A percentile compares a stretch with the other conserved stretches of the same genome.
Evolutionary conservation across 2,797 vertebrate genomes (phyloP).

Genomic region (Buphagus erythrorhynchus): DNA sequence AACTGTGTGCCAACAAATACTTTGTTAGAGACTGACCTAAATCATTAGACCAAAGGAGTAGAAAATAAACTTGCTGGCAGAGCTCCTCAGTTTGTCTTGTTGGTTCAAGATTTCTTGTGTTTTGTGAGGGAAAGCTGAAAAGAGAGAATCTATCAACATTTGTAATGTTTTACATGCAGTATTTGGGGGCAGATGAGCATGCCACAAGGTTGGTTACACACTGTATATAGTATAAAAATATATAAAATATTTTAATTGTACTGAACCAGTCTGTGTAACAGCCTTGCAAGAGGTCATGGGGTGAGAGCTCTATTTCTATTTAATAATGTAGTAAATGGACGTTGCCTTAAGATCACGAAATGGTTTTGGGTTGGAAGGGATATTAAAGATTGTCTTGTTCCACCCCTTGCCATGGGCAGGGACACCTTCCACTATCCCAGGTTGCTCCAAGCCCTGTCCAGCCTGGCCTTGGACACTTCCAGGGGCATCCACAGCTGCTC

Average conservation of each 20-base stretch:
- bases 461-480: background rate
- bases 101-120: background rate
- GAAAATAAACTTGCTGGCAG: background rate
- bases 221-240: too few relatives aligned
- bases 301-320: fast-evolving
- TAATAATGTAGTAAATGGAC: background rate
- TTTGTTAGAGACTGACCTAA: background rate
- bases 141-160: background rate
- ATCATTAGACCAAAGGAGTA: background rate
- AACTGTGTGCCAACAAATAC: background rate
- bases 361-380: background rate
- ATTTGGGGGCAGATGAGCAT: background rate
- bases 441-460: fast-evolving
- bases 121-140: background rate
- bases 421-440: background rate
- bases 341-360: background rate
- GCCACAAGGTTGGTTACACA: fast-evolving
- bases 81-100: background rate
- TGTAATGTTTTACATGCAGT: background rate
- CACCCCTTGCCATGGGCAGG: background rate
- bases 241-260: background rate
- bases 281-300: background rate
- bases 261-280: background rate
- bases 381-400: fast-evolving
- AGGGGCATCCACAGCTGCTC: background rate